Conservation (phyloP, 2,888 invertebrate species). For the Nomada hirtipes region DNA sequence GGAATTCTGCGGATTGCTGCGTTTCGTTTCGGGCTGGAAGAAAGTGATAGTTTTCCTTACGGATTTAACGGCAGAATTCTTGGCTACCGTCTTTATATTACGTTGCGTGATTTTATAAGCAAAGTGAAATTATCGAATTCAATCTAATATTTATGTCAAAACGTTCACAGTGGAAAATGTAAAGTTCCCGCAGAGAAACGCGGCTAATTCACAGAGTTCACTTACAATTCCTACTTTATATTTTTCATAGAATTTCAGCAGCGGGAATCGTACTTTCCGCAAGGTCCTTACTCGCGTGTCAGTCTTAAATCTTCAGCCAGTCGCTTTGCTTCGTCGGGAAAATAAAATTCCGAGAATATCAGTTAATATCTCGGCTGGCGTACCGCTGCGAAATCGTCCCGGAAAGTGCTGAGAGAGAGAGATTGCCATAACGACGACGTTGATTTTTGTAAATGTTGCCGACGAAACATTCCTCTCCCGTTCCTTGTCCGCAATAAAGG, state of each 20-base stretch:
- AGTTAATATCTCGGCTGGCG: constrained; percentile 28
- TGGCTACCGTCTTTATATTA: too few relatives aligned
- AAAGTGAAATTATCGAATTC: too few relatives aligned
- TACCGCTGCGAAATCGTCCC: neutral
- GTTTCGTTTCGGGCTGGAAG: neutral
- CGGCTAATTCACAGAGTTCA: neutral
- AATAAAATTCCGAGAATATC: constrained; percentile 24
- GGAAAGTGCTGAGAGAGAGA: constrained; percentile 15
- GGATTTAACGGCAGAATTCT: too few relatives aligned
- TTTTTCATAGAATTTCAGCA: too few relatives aligned
- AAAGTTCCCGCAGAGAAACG: neutral
- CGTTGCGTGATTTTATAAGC: too few relatives aligned
- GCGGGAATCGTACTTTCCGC: neutral
- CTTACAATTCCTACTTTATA: too few relatives aligned
- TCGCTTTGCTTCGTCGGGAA: neutral
- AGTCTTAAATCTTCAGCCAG: constrained; percentile 10
- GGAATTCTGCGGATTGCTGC: neutral
- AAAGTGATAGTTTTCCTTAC: neutral
- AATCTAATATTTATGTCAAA: too few relatives aligned
- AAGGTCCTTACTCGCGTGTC: neutral
- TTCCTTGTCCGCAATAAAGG: neutral
- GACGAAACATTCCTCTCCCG: neutral
- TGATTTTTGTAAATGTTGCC: constrained; percentile 39
- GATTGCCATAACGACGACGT: constrained; percentile 25
- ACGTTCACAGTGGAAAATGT: neutral